Percentiles rank a stretch among this genome's conserved stretches.
phyloP scores from a whole-genome alignment of 2,113 vertebrate species.

The Cephalophus harveyi region DNA sequence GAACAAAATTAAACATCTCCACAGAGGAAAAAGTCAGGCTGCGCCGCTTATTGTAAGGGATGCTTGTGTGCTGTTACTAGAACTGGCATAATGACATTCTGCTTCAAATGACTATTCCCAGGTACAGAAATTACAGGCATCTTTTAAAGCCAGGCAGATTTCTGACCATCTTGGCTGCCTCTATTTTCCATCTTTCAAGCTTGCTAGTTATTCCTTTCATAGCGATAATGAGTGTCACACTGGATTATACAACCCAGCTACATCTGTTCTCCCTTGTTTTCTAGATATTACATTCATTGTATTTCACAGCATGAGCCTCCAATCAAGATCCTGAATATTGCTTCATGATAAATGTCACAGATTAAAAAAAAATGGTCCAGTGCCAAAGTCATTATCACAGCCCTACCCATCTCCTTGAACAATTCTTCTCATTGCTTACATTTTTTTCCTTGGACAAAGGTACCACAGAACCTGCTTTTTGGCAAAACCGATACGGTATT shows the following conservation, averaged over 20 bases:
- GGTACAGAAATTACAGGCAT: conserved; percentile 66
- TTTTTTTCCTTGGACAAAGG: conserved; percentile 32
- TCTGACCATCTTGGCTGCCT: conserved; percentile 44
- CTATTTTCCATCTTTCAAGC: conserved; percentile 64
- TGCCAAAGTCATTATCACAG: conserved; percentile 65
- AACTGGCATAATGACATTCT: conserved; percentile 60
- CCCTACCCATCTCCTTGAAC: conserved; percentile 56
- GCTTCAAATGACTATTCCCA: conserved; percentile 55
- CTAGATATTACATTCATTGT: conserved; percentile 64
- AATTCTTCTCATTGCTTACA: conserved; percentile 35
- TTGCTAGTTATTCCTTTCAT: conserved; percentile 65
- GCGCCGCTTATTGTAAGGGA: conserved; percentile 41
- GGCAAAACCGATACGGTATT: too few species aligned
- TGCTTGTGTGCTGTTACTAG: conserved; percentile 19
- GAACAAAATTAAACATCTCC: conserved; percentile 54
- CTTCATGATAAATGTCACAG: conserved; percentile 68
- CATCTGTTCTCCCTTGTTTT: conserved; percentile 72
- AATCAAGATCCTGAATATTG: conserved; percentile 68
- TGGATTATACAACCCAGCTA: conserved; percentile 57
- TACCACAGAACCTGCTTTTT: conserved; percentile 43
- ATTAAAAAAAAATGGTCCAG: conserved; percentile 69
- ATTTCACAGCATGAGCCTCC: conserved; percentile 75
- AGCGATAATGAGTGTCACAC: conserved; percentile 60
- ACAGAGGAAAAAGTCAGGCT: conserved; percentile 31
- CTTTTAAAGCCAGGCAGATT: conserved; percentile 60